Percentiles rank a stretch among this genome's conserved stretches.
Conservation (phyloP, 2,113 vertebrate species). For the Crotalus helleri region DNA sequence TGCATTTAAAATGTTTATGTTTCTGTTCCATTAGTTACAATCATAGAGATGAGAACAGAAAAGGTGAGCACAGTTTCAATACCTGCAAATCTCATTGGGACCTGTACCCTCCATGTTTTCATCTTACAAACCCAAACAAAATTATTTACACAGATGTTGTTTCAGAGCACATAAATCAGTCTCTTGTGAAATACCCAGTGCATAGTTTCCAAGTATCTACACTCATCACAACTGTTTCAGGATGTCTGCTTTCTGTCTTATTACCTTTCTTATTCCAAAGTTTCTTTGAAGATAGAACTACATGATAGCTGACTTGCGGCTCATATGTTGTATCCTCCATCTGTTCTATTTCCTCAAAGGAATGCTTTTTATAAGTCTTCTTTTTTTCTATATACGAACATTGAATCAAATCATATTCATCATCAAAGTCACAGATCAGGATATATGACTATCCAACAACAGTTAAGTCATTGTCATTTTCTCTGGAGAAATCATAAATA, state of each 20-base stretch:
- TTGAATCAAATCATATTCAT: background rate
- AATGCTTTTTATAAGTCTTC: background rate
- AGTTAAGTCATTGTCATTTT: background rate
- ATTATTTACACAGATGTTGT: slow-evolving; percentile 28
- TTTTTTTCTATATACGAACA: background rate
- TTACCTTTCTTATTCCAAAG: slow-evolving; percentile 16
- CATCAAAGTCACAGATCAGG: background rate
- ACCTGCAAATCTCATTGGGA: background rate
- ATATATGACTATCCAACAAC: background rate
- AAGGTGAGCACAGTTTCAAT: background rate
- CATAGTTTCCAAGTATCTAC: background rate
- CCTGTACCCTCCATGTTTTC: background rate
- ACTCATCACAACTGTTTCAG: background rate
- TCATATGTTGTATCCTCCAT: background rate
- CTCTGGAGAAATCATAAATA: background rate
- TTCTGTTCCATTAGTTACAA: background rate
- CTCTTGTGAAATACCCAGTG: background rate
- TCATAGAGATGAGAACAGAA: background rate
- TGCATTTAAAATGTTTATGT: background rate
- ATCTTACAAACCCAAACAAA: slow-evolving; percentile 5
- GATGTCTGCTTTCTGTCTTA: slow-evolving; percentile 28
- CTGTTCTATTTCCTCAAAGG: background rate
- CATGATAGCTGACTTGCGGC: slow-evolving; percentile 30
- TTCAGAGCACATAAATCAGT: background rate
- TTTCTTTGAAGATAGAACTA: slow-evolving; percentile 11